A percentile compares a stretch with the other conserved stretches of the same genome.
phyloP scores from a whole-genome alignment of 1,140 invertebrate genomes.

The Papilio aristodemus region DNA sequence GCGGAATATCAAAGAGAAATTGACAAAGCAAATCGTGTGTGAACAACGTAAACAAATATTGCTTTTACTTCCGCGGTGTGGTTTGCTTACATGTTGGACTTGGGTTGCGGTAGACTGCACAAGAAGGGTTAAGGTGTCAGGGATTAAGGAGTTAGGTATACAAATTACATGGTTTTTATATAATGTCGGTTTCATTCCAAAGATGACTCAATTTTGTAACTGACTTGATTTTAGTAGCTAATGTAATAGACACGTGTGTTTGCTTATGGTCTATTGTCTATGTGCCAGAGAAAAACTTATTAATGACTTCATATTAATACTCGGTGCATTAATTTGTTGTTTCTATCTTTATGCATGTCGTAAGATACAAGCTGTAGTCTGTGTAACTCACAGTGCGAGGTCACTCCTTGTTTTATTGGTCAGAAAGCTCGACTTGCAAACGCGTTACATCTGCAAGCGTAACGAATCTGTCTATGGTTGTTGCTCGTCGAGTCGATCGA shows the following conservation, averaged over 20 bases:
- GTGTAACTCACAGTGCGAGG: constrained; percentile 15
- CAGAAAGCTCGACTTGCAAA: constrained; percentile 23
- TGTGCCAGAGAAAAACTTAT: background rate
- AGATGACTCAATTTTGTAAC: too few relatives aligned
- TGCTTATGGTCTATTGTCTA: constrained; percentile 13
- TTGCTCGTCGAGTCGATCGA: constrained; percentile 26
- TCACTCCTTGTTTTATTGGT: constrained; percentile 19
- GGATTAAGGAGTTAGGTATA: too few relatives aligned
- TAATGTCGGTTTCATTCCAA: too few relatives aligned
- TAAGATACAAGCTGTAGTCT: background rate
- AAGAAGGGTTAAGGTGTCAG: background rate
- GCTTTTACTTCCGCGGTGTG: constrained; percentile 9
- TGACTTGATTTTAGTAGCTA: too few relatives aligned
- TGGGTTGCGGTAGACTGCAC: background rate
- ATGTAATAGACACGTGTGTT: constrained; percentile 5
- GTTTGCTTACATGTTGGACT: background rate
- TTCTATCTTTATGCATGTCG: constrained; percentile 8
- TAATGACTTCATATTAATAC: constrained; percentile 14
- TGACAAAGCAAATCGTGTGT: constrained; percentile 10
- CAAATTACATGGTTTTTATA: too few relatives aligned
- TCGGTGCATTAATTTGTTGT: background rate
- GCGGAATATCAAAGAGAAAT: background rate
- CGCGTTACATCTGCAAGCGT: constrained; percentile 4
- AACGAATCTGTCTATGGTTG: constrained; percentile 28
- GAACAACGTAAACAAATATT: constrained; percentile 19